Evolutionary conservation across 2,888 invertebrate genomes (phyloP).

Genomic region (Actias luna): DNA sequence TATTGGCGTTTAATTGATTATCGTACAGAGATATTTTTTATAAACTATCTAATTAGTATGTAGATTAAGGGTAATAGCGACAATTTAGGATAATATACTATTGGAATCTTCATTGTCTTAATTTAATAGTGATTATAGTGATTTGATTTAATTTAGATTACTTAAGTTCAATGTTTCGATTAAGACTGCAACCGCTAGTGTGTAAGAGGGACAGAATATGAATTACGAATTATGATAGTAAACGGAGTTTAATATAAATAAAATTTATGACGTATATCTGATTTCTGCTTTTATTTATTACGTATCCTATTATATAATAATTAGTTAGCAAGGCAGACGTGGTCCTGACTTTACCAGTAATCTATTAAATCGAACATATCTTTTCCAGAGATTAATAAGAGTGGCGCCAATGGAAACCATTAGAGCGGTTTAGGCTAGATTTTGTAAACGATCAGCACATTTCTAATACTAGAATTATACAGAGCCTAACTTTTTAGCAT

Average conservation of each 20-base stretch:
- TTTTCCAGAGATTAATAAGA: too few species aligned
- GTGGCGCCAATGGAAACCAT: too few species aligned
- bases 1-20: neutral
- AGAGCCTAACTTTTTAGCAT: too few species aligned
- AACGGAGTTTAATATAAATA: conserved; percentile 1
- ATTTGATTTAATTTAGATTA: neutral
- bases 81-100: neutral
- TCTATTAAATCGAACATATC: too few species aligned
- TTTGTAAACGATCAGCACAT: too few species aligned
- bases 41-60: neutral
- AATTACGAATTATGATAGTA: neutral
- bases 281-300: too few species aligned
- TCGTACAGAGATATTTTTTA: neutral
- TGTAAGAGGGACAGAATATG: neutral
- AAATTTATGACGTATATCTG: neutral
- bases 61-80: neutral
- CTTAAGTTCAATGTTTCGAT: neutral
- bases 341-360: too few species aligned
- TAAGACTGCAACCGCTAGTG: neutral
- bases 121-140: neutral
- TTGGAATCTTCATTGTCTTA: neutral
- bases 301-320: too few species aligned
- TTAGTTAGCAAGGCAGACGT: too few species aligned
- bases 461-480: too few species aligned
- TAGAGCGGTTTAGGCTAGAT: too few species aligned